Base-by-base conservation (phyloP, 1,140 invertebrate genomes). In the Zaprionus kolodkinae region DNA sequence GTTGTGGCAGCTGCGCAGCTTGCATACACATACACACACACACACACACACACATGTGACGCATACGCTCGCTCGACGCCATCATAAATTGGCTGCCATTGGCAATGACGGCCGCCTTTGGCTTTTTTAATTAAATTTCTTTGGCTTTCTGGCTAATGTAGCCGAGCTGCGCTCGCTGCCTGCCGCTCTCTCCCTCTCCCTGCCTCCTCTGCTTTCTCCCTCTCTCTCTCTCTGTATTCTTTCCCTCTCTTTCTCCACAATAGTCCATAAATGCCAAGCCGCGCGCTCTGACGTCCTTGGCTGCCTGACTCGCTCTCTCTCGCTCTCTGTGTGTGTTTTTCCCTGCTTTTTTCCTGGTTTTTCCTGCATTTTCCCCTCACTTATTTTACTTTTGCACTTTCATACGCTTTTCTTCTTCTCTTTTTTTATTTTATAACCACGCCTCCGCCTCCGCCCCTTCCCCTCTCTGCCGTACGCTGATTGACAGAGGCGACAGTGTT, bases 71-170 rank as follows among this genome's bases (percentile, higher is more conserved):
- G 27, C 27, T 30, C 27, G 27, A 48, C 45, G 59, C 40, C 43
- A 45, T 61, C 65, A 74, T 69, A 69, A 69, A 74, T 74, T 74
- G 72, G 59, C 66, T 63, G 59, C 65, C 66, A 69, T 69, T 70
- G 72, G 48, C 71, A 45, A 48, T 69, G 59, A 52, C 66, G 52
- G 25, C 60, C 38, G 38, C 62, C 70, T 72, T 72, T 72, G 52
- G 43, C 70, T 59, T 75, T 74, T 75, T 70, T 75, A 75, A 75
- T 75, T 75, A 70, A 75, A 75, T 75, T 71, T 57, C 57, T 55
- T 63, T 59, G 45, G 70, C 70, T 60, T 48, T 48, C 63, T 38
- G 50, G 67, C 72, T 75, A 75, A 75, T 75, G 67, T 70, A 75
- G 38, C 65, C 33, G 40, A 21, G 40, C 27, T 54, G 21, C 27